Base-by-base conservation (phyloP, 2,797 vertebrate genomes). In the Poecilia wingei region DNA sequence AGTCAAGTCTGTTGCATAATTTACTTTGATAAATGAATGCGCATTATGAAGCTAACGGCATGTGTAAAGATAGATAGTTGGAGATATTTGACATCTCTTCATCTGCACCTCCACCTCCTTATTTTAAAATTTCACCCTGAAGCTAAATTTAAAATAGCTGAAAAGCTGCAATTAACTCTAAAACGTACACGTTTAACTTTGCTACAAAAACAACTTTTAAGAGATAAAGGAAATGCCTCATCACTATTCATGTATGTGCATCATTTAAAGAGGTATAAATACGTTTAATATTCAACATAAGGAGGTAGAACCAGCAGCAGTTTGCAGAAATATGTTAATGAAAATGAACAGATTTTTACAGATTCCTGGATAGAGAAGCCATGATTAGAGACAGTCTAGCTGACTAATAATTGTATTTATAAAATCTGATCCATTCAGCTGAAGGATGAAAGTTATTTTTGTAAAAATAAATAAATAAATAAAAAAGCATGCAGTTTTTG, bases 21-120 rank as follows among this genome's bases (percentile, higher is more conserved):
- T 79, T 73, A 79, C 31, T 68, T 41, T 41, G 45, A 72, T 49
- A 81, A 73, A 66, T 74, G 25, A 47, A 33, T 77, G 59, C n/a
- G 41, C 41, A 76, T 69, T 43, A 22, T 36, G 71, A 80, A 79
- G 43, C n/a, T 79, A 69, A 79, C 74, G 55, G 39, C 31, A 73
- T 70, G 66, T 71, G 16, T 79, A 61, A 75, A 70, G 64, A 79
- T 12, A 76, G 10, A 77, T 0, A 0, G 47, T 55, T 28, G 74
- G 39, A 59, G 6, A 75, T 72, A 2, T 18, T 74, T n/a, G 1
- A 55, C 49, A 13, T 33, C 70, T 80, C 25, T 80, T 18, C 71
- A 64, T 51, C 59, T 70, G 18, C n/a, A 57, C 5, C 0, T 41
- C 36, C 13, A 57, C 4, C 12, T 53, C 31, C 18, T 53, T 55